A percentile compares a stretch with the other conserved stretches of the same genome.
Conservation (phyloP, 2,888 invertebrate genomes). For the Machimus rusticus region DNA sequence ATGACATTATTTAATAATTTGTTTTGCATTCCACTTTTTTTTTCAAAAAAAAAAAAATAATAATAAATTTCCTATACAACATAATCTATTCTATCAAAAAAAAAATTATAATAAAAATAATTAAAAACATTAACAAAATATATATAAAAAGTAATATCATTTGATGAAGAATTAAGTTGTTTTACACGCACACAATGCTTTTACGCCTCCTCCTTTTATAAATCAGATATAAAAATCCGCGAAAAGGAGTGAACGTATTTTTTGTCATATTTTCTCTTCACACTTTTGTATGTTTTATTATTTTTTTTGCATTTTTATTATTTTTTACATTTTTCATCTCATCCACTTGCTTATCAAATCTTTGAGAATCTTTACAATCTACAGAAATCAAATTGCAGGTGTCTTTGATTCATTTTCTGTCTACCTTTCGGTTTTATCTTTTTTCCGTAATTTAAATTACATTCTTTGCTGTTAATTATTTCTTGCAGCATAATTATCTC, state of each 20-base stretch:
- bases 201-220: not conserved
- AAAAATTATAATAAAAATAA: slow-evolving; percentile 36
- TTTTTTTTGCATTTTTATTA: not conserved
- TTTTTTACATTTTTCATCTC: not conserved
- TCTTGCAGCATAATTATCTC: not conserved
- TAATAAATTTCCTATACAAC: slow-evolving; percentile 31
- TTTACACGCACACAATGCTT: not conserved
- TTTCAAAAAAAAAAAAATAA: slow-evolving; percentile 14
- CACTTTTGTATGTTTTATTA: not conserved
- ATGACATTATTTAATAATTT: slow-evolving; percentile 41
- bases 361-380: not conserved
- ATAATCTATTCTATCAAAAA: slow-evolving; percentile 4
- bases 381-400: not conserved
- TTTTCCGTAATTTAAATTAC: not conserved
- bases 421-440: not conserved
- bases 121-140: slow-evolving; percentile 36
- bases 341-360: not conserved
- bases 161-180: slow-evolving; percentile 8
- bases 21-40: slow-evolving; percentile 11
- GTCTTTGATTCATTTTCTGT: not conserved
- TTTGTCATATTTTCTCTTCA: not conserved
- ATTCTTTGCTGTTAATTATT: not conserved
- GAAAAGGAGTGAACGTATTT: not conserved
- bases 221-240: not conserved
- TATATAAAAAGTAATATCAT: slow-evolving; percentile 33